Base-by-base conservation (phyloP, 2,113 vertebrate genomes). In the Bos indicus region DNA sequence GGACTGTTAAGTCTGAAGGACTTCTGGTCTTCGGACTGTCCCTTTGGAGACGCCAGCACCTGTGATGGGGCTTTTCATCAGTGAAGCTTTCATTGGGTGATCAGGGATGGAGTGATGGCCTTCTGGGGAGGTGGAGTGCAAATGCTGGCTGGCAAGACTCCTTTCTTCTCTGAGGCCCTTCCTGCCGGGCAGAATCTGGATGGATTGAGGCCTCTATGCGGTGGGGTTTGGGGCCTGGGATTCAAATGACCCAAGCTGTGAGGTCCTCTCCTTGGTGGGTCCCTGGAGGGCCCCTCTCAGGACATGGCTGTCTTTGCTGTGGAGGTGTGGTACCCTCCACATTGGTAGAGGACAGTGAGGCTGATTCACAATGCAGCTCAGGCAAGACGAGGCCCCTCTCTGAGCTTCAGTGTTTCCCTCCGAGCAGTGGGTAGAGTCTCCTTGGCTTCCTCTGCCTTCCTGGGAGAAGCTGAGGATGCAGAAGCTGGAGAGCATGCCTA, bases 221-320 rank as follows among this genome's bases (percentile, higher is more conserved):
- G 46, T 40, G 40, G 14, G 0, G 2, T 26, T 48, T 43, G 60
- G 82, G 25, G 5, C 6, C 40, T 17, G 7, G 28, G 12, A 36
- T 85, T 93, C 46, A 26, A 40, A 54, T 94, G 23, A 36, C 36
- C 64, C 57, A 23, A 60, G 19, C 36, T 33, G 15, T 13, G 5
- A 12, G 4, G 14, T 10, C 3, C 3, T 81, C 14, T 86, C 46
- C 40, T 46, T n/a, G 33, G 26, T 11, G 56, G 16, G 33, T 9
- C 17, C 77, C 7, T 10, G 4, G 19, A 48, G 11, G 25, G 14
- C 14, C 51, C 26, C 74, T 52, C 6, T 13, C 23, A 43, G 26
- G 33, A 28, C 5, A 0, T 0, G 2, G 83, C 9, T 1, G 3
- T 74, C 28, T 17, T 46, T 7, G 19, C 11, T 64, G 25, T 23